phyloP scores from a whole-genome alignment of 2,797 vertebrate genomes.

The Poliocrania exsul region DNA sequence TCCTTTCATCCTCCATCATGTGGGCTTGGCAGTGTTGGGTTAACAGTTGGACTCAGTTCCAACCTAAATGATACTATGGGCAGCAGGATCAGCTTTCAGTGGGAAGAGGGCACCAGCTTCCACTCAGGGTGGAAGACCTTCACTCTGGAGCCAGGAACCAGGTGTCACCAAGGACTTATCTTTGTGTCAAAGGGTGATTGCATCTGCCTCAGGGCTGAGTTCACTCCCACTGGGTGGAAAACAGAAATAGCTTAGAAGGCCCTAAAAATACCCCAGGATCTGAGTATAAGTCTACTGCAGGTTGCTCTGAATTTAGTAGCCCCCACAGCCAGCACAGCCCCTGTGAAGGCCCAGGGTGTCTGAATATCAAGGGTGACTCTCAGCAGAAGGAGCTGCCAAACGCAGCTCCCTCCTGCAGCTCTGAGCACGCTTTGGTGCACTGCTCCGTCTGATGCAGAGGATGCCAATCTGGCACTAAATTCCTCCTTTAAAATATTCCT shows the following conservation, averaged over 20 bases:
- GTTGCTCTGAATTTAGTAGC: not conserved
- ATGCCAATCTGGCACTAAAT: not conserved
- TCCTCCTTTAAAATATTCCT: not conserved
- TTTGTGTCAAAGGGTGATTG: not conserved
- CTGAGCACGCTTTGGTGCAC: not conserved
- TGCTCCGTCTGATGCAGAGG: not conserved
- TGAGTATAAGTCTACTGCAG: not conserved
- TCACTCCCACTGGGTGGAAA: not conserved
- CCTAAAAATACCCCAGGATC: accelerated
- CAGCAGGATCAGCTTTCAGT: not conserved
- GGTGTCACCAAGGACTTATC: not conserved
- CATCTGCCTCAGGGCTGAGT: accelerated
- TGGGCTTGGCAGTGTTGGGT: not conserved
- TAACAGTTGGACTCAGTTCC: not conserved
- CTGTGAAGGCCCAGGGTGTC: not conserved
- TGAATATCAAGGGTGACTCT: not conserved
- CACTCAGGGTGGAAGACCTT: not conserved
- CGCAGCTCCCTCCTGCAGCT: not conserved
- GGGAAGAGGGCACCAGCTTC: not conserved
- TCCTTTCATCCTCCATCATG: accelerated
- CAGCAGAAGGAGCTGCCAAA: not conserved
- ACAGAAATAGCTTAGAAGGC: not conserved
- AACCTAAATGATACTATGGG: not conserved
- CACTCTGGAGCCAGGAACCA: not conserved
- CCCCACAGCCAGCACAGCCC: accelerated